Conservation (phyloP, 2,797 vertebrate genomes). For the Premnoplex brunnescens region DNA sequence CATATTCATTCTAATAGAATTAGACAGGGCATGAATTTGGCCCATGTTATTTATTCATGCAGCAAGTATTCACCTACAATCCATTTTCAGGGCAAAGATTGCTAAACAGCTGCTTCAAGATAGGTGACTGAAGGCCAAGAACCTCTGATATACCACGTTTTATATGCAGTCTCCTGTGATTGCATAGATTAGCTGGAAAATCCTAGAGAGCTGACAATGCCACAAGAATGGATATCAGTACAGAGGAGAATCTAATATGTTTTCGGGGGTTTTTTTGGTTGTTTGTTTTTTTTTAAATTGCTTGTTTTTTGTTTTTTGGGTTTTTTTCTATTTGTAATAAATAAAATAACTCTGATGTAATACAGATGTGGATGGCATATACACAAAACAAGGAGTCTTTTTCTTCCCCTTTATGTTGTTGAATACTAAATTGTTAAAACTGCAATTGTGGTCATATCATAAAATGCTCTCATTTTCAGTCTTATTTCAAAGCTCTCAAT, state of each 20-base stretch:
- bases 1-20: not conserved
- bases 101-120: not conserved
- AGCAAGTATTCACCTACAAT: not conserved
- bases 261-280: too few species aligned
- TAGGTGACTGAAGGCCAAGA: not conserved
- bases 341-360: not conserved
- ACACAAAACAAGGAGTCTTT: not conserved
- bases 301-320: not conserved
- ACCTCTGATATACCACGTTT: not conserved
- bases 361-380: not conserved
- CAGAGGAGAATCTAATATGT: not conserved
- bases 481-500: not conserved
- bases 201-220: not conserved
- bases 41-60: not conserved
- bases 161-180: not conserved
- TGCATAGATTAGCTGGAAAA: not conserved
- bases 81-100: not conserved
- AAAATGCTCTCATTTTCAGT: not conserved
- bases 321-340: not conserved
- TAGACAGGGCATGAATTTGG: not conserved
- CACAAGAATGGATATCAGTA: not conserved
- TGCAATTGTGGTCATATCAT: rapidly evolving
- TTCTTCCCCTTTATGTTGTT: not conserved
- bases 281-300: not conserved
- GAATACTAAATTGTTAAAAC: not conserved